These are phyloP conservation scores for Xenopus petersii DNA, from an alignment of 2,797 vertebrate species.

Conservation along the genomic window DNA sequence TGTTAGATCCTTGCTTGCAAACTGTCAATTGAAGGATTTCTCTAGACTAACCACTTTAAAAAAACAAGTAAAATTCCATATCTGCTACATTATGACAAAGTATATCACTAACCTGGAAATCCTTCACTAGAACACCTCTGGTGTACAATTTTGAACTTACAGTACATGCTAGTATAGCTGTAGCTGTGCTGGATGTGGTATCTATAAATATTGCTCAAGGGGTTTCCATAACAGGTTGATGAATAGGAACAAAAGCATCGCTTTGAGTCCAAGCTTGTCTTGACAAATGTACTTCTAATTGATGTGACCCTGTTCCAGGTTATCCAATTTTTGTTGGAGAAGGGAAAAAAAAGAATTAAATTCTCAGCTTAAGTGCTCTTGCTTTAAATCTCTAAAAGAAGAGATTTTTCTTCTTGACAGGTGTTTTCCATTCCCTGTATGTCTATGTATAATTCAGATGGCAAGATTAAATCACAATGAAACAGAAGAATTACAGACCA, in stretches of 20 bases:
- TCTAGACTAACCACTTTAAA: too few species aligned
- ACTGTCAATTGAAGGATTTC: too few species aligned
- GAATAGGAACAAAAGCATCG: not conserved
- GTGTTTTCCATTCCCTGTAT: conserved; percentile 29
- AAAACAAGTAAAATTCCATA: too few species aligned
- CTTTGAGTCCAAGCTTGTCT: not conserved
- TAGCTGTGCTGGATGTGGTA: too few species aligned
- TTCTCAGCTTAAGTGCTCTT: conserved; percentile 8
- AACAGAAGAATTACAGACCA: conserved; percentile 31
- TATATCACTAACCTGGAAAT: too few species aligned
- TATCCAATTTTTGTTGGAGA: not conserved
- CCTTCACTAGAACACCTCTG: too few species aligned
- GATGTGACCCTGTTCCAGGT: not conserved
- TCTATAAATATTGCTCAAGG: too few species aligned
- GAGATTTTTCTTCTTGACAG: conserved; percentile 32
- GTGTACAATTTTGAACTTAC: too few species aligned
- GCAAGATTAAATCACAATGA: conserved; percentile 39
- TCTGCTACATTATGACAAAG: too few species aligned
- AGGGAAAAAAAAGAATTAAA: conserved; percentile 3
- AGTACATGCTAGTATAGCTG: too few species aligned
- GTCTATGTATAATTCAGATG: conserved; percentile 44
- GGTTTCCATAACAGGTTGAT: not conserved
- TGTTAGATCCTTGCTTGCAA: too few species aligned
- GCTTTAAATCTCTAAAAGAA: conserved; percentile 14
- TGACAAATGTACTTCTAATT: conserved; percentile 17